phyloP scores from a whole-genome alignment of 2,797 vertebrate species.

The Lindbergichthys nudifrons region DNA sequence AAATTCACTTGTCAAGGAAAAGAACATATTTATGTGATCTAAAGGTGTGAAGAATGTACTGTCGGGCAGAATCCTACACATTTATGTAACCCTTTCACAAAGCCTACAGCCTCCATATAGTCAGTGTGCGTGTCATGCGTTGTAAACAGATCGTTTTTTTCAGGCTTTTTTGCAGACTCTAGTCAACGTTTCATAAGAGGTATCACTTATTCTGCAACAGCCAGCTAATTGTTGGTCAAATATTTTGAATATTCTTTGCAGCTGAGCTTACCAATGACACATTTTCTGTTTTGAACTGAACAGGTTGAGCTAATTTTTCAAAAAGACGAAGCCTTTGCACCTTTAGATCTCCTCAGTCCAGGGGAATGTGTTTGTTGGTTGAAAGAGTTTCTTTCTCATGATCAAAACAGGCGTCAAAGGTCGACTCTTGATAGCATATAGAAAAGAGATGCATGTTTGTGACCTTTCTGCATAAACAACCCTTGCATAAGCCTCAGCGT shows the following conservation, averaged over 20 bases:
- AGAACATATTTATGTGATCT: constrained; percentile 4
- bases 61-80: background rate
- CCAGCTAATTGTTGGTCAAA: background rate
- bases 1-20: background rate
- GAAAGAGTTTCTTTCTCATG: background rate
- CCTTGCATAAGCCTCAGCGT: constrained; percentile 2
- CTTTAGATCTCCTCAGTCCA: background rate
- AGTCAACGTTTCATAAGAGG: background rate
- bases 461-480: constrained; percentile 22
- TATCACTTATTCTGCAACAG: background rate
- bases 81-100: constrained; percentile 15
- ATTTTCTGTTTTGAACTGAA: background rate
- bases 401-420: background rate
- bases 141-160: background rate
- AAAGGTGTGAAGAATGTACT: constrained; percentile 33
- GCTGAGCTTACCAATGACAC: background rate
- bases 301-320: too few species aligned
- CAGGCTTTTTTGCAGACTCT: background rate
- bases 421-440: background rate
- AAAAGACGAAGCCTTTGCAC: background rate
- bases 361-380: background rate
- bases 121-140: background rate
- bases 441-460: background rate
- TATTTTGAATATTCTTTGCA: background rate
- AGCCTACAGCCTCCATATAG: background rate